Conservation (phyloP, 2,888 invertebrate genomes). For the Synanthedon myopaeformis region DNA sequence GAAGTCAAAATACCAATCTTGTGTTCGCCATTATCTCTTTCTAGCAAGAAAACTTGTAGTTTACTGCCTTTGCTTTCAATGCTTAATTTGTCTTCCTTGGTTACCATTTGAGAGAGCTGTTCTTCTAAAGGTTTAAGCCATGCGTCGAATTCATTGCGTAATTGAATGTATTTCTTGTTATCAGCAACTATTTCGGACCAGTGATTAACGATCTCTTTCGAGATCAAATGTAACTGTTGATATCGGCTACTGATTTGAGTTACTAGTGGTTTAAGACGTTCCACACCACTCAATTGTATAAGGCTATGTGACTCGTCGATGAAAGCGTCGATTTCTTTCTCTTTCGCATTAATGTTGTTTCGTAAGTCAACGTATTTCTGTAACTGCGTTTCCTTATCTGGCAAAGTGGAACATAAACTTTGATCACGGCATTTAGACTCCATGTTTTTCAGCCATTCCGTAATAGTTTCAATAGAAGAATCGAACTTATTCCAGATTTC, state of each 20-base stretch:
- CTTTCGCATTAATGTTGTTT: slow-evolving; percentile 81
- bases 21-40: slow-evolving; percentile 86
- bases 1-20: slow-evolving; percentile 80
- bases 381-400: slow-evolving; percentile 84
- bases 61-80: slow-evolving; percentile 76
- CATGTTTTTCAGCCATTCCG: slow-evolving; percentile 87
- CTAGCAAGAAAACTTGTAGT: slow-evolving; percentile 79
- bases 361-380: slow-evolving; percentile 79
- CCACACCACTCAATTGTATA: slow-evolving; percentile 85
- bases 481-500: slow-evolving; percentile 92
- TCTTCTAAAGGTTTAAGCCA: slow-evolving; percentile 85
- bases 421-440: slow-evolving; percentile 90
- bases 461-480: slow-evolving; percentile 80
- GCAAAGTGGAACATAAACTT: slow-evolving; percentile 81
- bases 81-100: slow-evolving; percentile 74
- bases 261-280: slow-evolving; percentile 86
- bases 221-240: slow-evolving; percentile 81
- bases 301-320: slow-evolving; percentile 90
- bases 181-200: slow-evolving; percentile 88
- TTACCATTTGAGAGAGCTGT: slow-evolving; percentile 72
- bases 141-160: slow-evolving; percentile 77
- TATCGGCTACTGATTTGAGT: slow-evolving; percentile 91
- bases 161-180: slow-evolving; percentile 82
- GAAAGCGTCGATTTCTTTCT: slow-evolving; percentile 88
- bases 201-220: slow-evolving; percentile 87